Percentiles rank a stretch among this genome's conserved stretches.
Evolutionary conservation across 2,888 invertebrate species (phyloP).

Genomic region (Andrena praecox): DNA sequence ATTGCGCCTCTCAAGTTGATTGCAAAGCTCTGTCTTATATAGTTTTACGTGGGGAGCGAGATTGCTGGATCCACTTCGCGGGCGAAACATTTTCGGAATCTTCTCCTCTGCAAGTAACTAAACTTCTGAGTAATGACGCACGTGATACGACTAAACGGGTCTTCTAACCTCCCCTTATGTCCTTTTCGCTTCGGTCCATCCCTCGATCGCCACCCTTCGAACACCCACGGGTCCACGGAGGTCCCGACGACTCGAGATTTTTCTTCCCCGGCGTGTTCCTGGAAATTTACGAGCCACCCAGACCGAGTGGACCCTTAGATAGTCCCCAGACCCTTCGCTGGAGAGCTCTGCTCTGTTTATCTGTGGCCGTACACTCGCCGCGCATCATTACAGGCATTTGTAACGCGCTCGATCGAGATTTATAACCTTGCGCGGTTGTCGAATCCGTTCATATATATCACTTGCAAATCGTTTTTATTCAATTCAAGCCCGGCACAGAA

Average conservation of each 20-base stretch:
- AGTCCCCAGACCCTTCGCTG: constrained; percentile 28
- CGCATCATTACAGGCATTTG: constrained; percentile 41
- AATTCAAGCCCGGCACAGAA: too few relatives aligned
- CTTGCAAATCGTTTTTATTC: too few relatives aligned
- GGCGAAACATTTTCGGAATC: background rate
- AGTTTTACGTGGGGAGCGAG: too few relatives aligned
- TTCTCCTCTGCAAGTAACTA: background rate
- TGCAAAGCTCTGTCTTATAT: too few relatives aligned
- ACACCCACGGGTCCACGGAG: constrained; percentile 43
- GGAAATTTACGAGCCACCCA: constrained; percentile 66
- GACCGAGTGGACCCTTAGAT: constrained; percentile 53
- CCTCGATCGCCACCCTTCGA: constrained; percentile 43
- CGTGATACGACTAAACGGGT: constrained; percentile 18
- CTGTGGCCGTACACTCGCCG: constrained; percentile 57
- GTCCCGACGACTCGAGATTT: constrained; percentile 55
- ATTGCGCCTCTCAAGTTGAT: background rate
- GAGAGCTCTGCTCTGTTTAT: constrained; percentile 59
- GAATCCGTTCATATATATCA: background rate
- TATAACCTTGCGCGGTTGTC: constrained; percentile 28
- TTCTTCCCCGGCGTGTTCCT: constrained; percentile 40
- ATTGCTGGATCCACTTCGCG: background rate
- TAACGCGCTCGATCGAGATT: constrained; percentile 50
- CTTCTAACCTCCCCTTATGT: constrained; percentile 7
- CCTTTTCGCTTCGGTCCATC: background rate
- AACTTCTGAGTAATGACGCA: background rate